These are phyloP conservation scores for Plumapathes pennacea DNA, from an alignment of 92 coral and sea anemone genomes.

Conservation along the genomic window DNA sequence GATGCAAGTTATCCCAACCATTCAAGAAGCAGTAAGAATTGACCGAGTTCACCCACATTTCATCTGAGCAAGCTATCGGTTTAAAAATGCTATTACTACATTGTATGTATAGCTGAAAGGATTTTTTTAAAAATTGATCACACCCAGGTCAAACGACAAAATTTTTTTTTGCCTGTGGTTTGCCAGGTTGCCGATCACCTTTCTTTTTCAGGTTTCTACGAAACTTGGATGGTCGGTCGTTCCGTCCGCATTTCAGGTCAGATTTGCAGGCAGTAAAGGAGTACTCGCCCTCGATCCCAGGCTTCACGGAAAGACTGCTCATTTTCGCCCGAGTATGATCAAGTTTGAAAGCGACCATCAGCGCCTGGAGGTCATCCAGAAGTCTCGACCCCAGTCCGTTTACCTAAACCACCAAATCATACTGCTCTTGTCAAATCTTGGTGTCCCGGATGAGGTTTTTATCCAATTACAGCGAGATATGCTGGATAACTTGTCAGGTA, in stretches of 20 bases:
- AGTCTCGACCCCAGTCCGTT: conserved; percentile 97
- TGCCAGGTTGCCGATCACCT: no score
- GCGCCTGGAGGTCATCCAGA: conserved; percentile 87
- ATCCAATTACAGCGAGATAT: conserved; percentile 64
- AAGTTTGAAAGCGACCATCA: conserved; percentile 83
- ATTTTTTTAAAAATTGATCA: no score
- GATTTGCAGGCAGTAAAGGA: conserved; percentile 95
- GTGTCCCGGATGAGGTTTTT: conserved; percentile 89
- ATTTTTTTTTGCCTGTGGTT: no score
- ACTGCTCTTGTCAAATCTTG: conserved; percentile 90
- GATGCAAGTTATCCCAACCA: no score
- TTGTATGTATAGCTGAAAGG: no score
- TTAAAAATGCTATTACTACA: no score
- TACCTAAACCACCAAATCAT: conserved; percentile 89
- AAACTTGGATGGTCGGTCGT: conserved; percentile 63
- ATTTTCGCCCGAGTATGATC: conserved; percentile 83
- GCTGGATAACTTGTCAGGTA: conserved; percentile 87
- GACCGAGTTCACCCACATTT: no score
- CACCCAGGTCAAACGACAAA: no score
- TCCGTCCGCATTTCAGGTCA: conserved; percentile 95
- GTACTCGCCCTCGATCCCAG: conserved; percentile 79
- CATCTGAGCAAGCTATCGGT: no score
- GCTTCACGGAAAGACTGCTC: conserved; percentile 58
- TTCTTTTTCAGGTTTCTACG: conserved; percentile 47
- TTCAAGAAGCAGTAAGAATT: no score